Evolutionary conservation across 2,888 invertebrate genomes (phyloP), one percentile per base, ranked within the genome.

Genomic region (Drosophila putrida): DNA sequence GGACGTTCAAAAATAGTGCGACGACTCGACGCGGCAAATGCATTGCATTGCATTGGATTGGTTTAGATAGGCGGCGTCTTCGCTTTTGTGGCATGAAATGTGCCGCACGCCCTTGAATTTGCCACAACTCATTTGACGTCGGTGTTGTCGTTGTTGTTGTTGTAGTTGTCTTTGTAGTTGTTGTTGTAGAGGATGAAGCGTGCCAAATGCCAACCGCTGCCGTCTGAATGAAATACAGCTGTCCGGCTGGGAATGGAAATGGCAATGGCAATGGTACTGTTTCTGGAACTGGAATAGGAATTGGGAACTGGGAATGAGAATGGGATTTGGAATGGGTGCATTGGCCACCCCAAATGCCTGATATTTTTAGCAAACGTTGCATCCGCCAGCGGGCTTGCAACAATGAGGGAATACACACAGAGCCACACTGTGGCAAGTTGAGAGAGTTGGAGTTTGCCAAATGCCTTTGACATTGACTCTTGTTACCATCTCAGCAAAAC

Each of bases 141-240:
- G 58, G 53, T 53, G 43, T 49, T 50, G 57, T 59, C 58, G 59
- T 39, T 58, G 11, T 31, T 51, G 59, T 44, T 31, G 61, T 33
- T 36, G 55, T 8, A 31, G 31, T 25, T 59, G 15, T 1, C 38
- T 28, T 13, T 53, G 47, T 11, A 57, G 54, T 13, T 60, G 57
- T 9, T 51, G 55, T 66, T 43, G 55, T 33, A 25, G 55, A 20
- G 46, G 60, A 61, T 47, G 68, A 77, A 82, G 86, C 86, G 82
- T 88, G 88, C 86, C 82, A 83, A 88, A 88, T 78, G 69, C 71
- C 77, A 78, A 70, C 75, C 74, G 59, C 68, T 64, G 73, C 53
- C 68, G 67, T 54, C 78, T 68, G 61, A 70, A 77, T 77, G 71
- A 71, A 77, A 67, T 83, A 70, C 82, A 83, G 87, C 82, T 86